Evolutionary conservation across 2,113 vertebrate genomes (phyloP).

Genomic region (Trematocara zebra): DNA sequence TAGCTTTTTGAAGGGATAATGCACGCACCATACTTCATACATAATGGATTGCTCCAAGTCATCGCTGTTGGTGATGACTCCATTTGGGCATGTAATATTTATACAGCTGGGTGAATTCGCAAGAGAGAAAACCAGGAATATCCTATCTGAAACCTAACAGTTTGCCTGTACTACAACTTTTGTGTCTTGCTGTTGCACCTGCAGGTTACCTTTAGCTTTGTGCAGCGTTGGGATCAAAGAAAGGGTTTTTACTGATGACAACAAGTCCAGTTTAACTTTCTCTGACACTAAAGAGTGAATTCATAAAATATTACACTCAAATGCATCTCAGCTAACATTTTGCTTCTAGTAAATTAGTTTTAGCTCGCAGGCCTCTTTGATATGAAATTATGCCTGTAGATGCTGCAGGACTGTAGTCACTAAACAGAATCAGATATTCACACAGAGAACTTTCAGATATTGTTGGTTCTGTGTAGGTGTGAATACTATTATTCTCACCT

Average conservation of each 20-base stretch:
- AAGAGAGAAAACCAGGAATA: conserved; percentile 4
- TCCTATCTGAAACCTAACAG: neutral
- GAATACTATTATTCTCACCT: conserved; percentile 37
- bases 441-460: neutral
- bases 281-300: neutral
- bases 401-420: neutral
- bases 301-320: neutral
- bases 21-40: conserved; percentile 3
- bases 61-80: conserved; percentile 19
- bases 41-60: conserved; percentile 23
- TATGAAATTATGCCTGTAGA: neutral
- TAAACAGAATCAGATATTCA: neutral
- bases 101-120: conserved; percentile 27
- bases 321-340: neutral
- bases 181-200: neutral
- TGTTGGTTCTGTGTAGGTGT: conserved; percentile 21
- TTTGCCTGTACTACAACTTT: neutral
- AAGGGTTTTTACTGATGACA: neutral
- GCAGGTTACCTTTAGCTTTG: neutral
- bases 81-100: conserved; percentile 31
- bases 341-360: neutral
- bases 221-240: neutral
- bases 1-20: conserved; percentile 13
- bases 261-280: neutral
- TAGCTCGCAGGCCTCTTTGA: neutral